A percentile compares a stretch with the other conserved stretches of the same genome.
phyloP scores from a whole-genome alignment of 2,888 invertebrate genomes.

The Mesoligia furuncula region DNA sequence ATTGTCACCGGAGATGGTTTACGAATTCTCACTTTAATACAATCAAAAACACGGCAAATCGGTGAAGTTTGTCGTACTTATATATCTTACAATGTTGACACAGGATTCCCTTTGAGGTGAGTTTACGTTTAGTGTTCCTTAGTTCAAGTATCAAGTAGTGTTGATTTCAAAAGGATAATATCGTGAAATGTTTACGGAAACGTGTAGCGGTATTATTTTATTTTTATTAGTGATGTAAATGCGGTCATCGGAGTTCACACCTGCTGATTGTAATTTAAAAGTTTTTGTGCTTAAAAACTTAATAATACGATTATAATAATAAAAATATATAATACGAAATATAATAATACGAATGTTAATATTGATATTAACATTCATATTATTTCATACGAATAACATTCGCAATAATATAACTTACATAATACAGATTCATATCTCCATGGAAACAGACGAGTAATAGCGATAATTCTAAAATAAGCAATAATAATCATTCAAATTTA shows the following conservation, averaged over 20 bases:
- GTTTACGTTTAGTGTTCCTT: slow-evolving; percentile 46
- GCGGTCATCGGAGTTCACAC: slow-evolving; percentile 47
- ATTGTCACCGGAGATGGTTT: slow-evolving; percentile 70
- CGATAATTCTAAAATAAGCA: no score
- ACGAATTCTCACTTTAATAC: slow-evolving; percentile 47
- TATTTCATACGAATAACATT: no score
- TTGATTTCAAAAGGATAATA: slow-evolving; percentile 52
- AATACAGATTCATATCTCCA: slow-evolving; percentile 3
- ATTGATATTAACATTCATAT: not conserved
- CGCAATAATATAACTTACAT: not conserved
- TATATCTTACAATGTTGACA: slow-evolving; percentile 58
- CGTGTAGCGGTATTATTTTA: slow-evolving; percentile 46
- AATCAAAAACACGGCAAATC: slow-evolving; percentile 59
- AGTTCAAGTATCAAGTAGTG: slow-evolving; percentile 35
- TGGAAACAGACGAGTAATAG: not conserved
- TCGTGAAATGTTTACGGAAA: slow-evolving; percentile 40
- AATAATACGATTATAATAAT: no score
- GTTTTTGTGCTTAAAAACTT: no score
- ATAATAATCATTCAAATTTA: no score
- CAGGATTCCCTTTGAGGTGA: slow-evolving; percentile 52
- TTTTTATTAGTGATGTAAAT: slow-evolving; percentile 51
- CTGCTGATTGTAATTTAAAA: slow-evolving; percentile 27
- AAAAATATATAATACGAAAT: no score
- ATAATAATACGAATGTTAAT: no score
- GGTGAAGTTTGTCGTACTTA: slow-evolving; percentile 58